Evolutionary conservation across 2,888 invertebrate genomes (phyloP).

Genomic region (Chrysotoxum bicinctum): DNA sequence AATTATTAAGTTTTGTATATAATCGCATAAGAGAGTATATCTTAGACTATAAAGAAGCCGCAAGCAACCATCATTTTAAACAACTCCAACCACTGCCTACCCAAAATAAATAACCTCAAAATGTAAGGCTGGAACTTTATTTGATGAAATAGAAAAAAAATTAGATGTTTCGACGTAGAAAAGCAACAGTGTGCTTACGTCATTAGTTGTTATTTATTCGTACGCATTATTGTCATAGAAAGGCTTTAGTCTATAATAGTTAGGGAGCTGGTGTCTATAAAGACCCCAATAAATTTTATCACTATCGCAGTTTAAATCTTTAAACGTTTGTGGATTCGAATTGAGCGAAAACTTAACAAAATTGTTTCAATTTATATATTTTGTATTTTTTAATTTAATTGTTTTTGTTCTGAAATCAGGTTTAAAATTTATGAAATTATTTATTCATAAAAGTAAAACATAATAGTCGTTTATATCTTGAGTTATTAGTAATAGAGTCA

Average conservation of each 20-base stretch:
- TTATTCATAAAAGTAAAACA: too few relatives aligned
- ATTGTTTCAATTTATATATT: too few relatives aligned
- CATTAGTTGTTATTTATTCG: background rate
- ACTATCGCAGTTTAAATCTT: background rate
- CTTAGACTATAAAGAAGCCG: background rate
- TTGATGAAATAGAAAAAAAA: background rate
- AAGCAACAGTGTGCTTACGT: background rate
- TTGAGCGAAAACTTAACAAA: too few relatives aligned
- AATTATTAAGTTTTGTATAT: background rate
- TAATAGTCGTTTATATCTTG: too few relatives aligned
- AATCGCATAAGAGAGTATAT: background rate
- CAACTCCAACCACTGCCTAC: background rate
- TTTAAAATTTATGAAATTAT: too few relatives aligned
- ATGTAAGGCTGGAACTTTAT: background rate
- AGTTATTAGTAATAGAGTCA: too few relatives aligned
- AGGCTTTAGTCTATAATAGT: background rate
- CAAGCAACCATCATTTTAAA: background rate
- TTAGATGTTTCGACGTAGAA: background rate
- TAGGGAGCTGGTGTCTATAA: background rate
- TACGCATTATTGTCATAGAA: background rate
- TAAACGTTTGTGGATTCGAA: too few relatives aligned
- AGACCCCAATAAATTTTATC: background rate
- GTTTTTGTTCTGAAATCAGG: too few relatives aligned
- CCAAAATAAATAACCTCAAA: background rate
- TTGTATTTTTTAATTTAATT: too few relatives aligned